phyloP scores from a whole-genome alignment of 2,113 vertebrate genomes.

The Anarrhichthys ocellatus region DNA sequence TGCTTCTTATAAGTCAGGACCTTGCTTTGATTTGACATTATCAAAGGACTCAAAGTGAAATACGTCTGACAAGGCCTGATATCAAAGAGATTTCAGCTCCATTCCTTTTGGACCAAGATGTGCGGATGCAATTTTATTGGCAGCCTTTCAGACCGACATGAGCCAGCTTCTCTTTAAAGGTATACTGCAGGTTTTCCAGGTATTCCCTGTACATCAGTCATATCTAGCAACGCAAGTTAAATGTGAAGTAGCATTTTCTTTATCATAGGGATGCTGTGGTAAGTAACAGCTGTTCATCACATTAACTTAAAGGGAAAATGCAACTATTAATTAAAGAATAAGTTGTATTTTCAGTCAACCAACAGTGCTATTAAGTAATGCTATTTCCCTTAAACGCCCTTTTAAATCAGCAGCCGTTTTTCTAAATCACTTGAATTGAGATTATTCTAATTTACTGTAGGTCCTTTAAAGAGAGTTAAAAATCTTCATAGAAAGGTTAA shows the following conservation, averaged over 20 bases:
- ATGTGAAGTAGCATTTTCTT: not conserved
- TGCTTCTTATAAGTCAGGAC: slow-evolving; percentile 59
- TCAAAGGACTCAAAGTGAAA: slow-evolving; percentile 78
- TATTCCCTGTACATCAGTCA: slow-evolving; percentile 1
- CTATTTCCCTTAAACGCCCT: not conserved
- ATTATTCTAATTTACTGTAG: not conserved
- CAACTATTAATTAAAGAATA: not conserved
- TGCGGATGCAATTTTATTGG: slow-evolving; percentile 48
- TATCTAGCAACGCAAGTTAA: slow-evolving; percentile 2
- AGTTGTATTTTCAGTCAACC: not conserved
- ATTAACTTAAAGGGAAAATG: not conserved
- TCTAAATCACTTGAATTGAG: not conserved
- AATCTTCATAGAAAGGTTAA: not conserved
- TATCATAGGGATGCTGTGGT: not conserved
- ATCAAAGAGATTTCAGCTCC: slow-evolving; percentile 71
- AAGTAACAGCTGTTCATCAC: not conserved
- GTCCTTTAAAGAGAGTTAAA: not conserved
- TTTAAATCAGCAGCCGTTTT: not conserved
- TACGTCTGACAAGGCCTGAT: slow-evolving; percentile 72
- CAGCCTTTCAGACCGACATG: slow-evolving; percentile 31
- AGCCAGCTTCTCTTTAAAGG: slow-evolving; percentile 22
- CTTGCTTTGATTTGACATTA: slow-evolving; percentile 79
- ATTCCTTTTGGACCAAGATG: slow-evolving; percentile 57
- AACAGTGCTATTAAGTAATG: not conserved
- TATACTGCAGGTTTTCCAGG: not conserved